Evolutionary conservation across 2,113 vertebrate species (phyloP).

Genomic region (Hypanus sabinus): DNA sequence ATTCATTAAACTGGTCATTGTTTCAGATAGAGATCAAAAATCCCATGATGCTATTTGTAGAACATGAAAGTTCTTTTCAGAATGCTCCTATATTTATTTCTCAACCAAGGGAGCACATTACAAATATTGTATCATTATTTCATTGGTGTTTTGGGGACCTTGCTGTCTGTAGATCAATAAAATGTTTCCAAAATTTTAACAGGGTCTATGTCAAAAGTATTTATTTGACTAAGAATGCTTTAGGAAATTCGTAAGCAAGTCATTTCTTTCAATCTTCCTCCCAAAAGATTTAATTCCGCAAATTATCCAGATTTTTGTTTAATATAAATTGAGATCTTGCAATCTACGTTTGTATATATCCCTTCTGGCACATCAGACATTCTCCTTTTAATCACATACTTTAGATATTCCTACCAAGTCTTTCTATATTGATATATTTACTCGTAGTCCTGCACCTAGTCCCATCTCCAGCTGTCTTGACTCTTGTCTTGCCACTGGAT

Average conservation of each 20-base stretch:
- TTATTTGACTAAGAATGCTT: neutral
- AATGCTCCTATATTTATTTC: neutral
- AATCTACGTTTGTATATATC: neutral
- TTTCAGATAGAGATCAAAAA: neutral
- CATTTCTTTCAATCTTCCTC: neutral
- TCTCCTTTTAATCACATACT: neutral
- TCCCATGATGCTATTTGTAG: neutral
- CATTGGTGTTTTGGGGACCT: neutral
- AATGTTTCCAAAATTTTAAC: neutral
- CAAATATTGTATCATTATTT: neutral
- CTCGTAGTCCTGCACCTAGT: too few species aligned
- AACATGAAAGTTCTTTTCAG: neutral
- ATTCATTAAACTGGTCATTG: neutral
- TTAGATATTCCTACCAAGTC: neutral
- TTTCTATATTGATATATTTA: neutral
- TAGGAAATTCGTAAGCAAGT: neutral
- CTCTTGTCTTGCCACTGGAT: too few species aligned
- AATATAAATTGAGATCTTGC: neutral
- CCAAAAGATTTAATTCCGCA: neutral
- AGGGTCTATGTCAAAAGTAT: neutral
- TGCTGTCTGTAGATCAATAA: neutral
- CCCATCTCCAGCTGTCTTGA: too few species aligned
- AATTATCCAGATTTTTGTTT: neutral
- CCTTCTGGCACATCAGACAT: neutral
- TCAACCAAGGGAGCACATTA: neutral